Evolutionary conservation across 2,113 vertebrate species (phyloP), one percentile per base, ranked within the genome.

Genomic region (Peucedramus taeniatus): DNA sequence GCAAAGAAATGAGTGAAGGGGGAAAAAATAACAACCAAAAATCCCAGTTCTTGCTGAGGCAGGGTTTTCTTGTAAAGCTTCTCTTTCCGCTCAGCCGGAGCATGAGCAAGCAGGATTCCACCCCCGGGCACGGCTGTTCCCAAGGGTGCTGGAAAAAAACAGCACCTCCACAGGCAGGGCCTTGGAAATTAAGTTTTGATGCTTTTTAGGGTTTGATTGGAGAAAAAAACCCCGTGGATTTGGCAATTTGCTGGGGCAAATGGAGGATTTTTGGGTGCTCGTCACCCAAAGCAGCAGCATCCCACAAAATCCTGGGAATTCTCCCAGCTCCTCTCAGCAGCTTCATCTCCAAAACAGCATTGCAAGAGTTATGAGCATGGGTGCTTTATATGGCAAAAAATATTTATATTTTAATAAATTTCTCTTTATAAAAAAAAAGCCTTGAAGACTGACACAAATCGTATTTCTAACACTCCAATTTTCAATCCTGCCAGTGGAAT

Each of bases 41-140:
- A 54, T 71, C 79, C 63, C 61, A 77, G 57, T 70, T 96, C 89
- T 95, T 98, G 97, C 97, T 98, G 96, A 98, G 96, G 23, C 95
- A 96, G 75, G 63, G 68, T 78, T 96, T 98, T 98, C 95, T 97
- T 91, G 82, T 94, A 95, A 97, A 97, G 89, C 90, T 94, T 89
- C 96, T 97, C 87, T 89, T 97, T 96, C 95, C 28, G 37, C 89
- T 95, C 87, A 83, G 82, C 0, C 6, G 72, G 66, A 91, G 72
- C 84, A 16, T 91, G 94, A 96, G 86, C 91, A 77, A 96, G 95
- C 94, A 93, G 44, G 93, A 93, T 93, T 69, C 31, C 51, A 61
- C 19, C 51, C 75, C 33, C 0, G 0, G 57, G 24, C 87, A 59
- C 0, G 1, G 65, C 68, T 61, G 60, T 61, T 94, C 69, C 69